Percentiles rank a stretch among this genome's conserved stretches.
These are phyloP conservation scores for Pogonomyrmex californicus DNA, from an alignment of 1,140 invertebrate genomes.

Conservation along the genomic window DNA sequence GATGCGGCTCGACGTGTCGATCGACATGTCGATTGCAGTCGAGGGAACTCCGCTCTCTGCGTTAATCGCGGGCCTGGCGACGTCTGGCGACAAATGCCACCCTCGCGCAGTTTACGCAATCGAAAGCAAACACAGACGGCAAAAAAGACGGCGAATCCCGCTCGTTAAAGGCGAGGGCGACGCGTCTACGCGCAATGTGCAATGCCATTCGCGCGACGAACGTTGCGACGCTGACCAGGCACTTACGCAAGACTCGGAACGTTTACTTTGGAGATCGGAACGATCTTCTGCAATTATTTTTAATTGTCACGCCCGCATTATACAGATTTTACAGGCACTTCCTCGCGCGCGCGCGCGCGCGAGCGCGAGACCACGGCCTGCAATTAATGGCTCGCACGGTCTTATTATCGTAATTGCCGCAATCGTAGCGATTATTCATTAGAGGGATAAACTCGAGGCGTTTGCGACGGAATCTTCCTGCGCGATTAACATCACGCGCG, in stretches of 20 bases:
- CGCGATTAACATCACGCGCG: background rate
- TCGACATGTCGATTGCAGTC: conserved; percentile 17
- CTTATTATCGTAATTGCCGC: background rate
- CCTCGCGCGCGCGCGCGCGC: background rate
- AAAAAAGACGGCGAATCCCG: conserved; percentile 69
- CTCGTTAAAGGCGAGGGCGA: conserved; percentile 74
- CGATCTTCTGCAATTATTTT: conserved; percentile 20
- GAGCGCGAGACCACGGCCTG: background rate
- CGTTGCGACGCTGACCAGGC: conserved; percentile 3
- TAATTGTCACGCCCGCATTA: background rate
- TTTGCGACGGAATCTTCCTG: background rate
- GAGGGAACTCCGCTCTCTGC: background rate
- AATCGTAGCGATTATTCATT: background rate
- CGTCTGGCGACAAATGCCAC: conserved; percentile 77
- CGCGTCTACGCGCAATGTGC: conserved; percentile 42
- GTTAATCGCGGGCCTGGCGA: conserved; percentile 54
- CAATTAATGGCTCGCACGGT: background rate
- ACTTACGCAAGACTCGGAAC: conserved; percentile 32
- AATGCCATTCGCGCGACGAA: background rate
- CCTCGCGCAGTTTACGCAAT: conserved; percentile 74
- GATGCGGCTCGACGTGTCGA: background rate
- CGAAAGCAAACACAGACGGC: conserved; percentile 79
- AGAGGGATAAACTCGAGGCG: background rate
- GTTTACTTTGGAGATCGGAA: conserved; percentile 2
- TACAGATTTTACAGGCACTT: background rate